Conservation (phyloP, 2,113 vertebrate genomes). For the human region GRCh38 chr5:43834001-43834500, state of each 20-base stretch:
- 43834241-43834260: neutral
- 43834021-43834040: neutral
- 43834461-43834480: neutral
- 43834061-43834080: neutral
- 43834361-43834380: neutral
- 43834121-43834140: too few species aligned
- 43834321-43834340: slow-evolving; percentile 34
- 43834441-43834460: neutral
- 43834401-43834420: slow-evolving; percentile 14
- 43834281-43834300: neutral
- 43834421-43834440: neutral
- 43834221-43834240: neutral
- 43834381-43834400: neutral
- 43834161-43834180: too few species aligned
- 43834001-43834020: neutral
- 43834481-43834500: neutral
- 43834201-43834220: too few species aligned
- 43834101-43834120: neutral
- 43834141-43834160: too few species aligned
- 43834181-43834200: too few species aligned
- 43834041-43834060: neutral
- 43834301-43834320: neutral
- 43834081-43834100: neutral
- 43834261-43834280: neutral
- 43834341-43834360: neutral